Base-by-base conservation (phyloP, 2,797 vertebrate species). In the Cetoscarus ocellatus region DNA sequence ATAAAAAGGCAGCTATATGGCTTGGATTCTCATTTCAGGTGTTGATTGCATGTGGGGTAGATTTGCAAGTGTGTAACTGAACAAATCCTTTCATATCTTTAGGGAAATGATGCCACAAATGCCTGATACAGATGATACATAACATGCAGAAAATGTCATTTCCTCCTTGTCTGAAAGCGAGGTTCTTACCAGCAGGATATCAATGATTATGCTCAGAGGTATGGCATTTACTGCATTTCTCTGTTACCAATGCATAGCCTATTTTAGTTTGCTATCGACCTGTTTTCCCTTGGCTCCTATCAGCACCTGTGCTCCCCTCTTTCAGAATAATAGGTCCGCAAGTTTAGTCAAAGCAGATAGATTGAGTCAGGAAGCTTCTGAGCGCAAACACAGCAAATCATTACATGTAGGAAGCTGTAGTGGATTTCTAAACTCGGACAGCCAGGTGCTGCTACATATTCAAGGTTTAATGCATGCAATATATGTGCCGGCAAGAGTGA, bases 321-420 rank as follows among this genome's bases (percentile, higher is more conserved):
- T 81, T 89, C 86, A 83, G 72, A 81, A 85, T 83, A 88, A 89
- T 87, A 71, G 83, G 73, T 73, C 73, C 66, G 75, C 7, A 9
- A 67, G 70, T 84, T 90, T 83, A 69, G 76, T 83, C 77, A 86
- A 87, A 87, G 81, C 75, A 77, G 79, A 73, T 82, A 75, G 78
- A 82, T 88, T 73, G 79, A 87, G 82, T 81, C 8, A 87, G 85
- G 79, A 72, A 67, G 75, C 82, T 70, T 75, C 85, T 80, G 67
- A 71, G 74, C 80, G 71, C 81, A 91, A 88, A 85, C 85, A 88
- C 74, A 83, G 80, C 80, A 81, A 85, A 92, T 91, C 87, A 85
- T 91, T 91, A 87, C 85, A 81, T 72, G 64, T 73, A 86, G 82
- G 80, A 77, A 59, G 49, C 61, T 65, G 49, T 58, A 67, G 49